Evolutionary conservation across 2,797 vertebrate species (phyloP).

Genomic region (Hoplostethus atlanticus): DNA sequence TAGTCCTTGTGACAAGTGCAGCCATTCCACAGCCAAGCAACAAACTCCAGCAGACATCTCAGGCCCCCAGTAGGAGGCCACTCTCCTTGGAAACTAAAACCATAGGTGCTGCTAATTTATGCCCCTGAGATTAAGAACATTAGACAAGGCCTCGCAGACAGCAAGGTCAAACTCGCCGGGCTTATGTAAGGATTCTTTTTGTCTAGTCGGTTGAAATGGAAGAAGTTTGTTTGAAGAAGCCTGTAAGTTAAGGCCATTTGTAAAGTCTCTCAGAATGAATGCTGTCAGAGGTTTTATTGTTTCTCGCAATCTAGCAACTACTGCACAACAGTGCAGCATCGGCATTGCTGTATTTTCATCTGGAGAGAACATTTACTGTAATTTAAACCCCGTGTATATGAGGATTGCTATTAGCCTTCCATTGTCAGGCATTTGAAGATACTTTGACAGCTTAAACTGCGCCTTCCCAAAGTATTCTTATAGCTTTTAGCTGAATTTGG

Average conservation of each 20-base stretch:
- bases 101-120: slow-evolving; percentile 80
- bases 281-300: slow-evolving; percentile 20
- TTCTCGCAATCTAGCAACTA: slow-evolving; percentile 8
- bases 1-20: slow-evolving; percentile 79
- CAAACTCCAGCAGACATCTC: slow-evolving; percentile 68
- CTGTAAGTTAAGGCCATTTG: slow-evolving; percentile 26
- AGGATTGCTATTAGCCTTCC: slow-evolving; percentile 58
- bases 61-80: slow-evolving; percentile 46
- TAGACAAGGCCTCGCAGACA: slow-evolving; percentile 59
- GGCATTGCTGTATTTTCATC: slow-evolving; percentile 31
- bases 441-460: slow-evolving; percentile 29
- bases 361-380: slow-evolving; percentile 20
- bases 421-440: slow-evolving; percentile 58
- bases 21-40: slow-evolving; percentile 70
- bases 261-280: slow-evolving; percentile 31
- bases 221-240: slow-evolving; percentile 35
- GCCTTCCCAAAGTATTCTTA: slow-evolving; percentile 42
- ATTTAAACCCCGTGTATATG: slow-evolving; percentile 47
- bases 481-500: slow-evolving; percentile 56
- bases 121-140: slow-evolving; percentile 71
- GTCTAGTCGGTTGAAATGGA: slow-evolving; percentile 51
- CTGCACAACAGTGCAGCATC: neutral
- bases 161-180: slow-evolving; percentile 68
- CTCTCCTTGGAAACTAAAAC: slow-evolving; percentile 64
- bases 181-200: slow-evolving; percentile 68